Base-by-base conservation (phyloP, 2,888 invertebrate species). In the Sisyra terminalis region DNA sequence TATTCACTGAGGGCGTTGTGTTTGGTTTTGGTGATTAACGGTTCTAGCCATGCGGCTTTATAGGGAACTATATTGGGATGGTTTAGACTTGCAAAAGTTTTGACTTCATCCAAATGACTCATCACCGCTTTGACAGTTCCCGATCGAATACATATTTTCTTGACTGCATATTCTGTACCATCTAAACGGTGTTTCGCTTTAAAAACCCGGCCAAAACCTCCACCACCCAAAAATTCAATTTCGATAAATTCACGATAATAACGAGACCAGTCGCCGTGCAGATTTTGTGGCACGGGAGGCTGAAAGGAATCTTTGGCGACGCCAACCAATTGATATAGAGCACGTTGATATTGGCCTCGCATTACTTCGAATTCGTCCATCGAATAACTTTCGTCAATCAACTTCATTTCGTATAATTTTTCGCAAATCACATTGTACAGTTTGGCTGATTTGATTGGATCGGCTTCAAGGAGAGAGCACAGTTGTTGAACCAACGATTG, bases 11-110 rank as follows among this genome's bases (percentile, higher is more conserved):
- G 24, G 24, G 24, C 24, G 7, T 3, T 24, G 3, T 24, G 24
- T 5, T 24, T 24, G 5, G 24, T 24, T 0, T 62, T 50, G 29
- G 51, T 53, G 0, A 62, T 55, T 60, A 70, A 64, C 0, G 74
- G 70, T 58, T 86, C 86, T 24, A 86, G 60, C 87, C 87, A 87
- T 1, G 86, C 85, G 1, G 78, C 78, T 64, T 86, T 85, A 53
- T 86, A 87, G 15, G 81, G 75, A 4, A 87, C 83, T 47, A 87
- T 80, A 56, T 86, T 84, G 0, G 75, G 70, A 62, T 86, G 86
- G 54, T 81, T 78, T 17, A 86, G 62, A 52, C 74, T 75, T 0
- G 87, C 85, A 49, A 86, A 71, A 2, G 82, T 81, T 61, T 83
- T 82, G 1, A 85, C 86, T 68, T 87, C 86, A 3, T 76, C 66